Conservation (phyloP, 2,888 invertebrate genomes). For the Xylophagus ater region DNA sequence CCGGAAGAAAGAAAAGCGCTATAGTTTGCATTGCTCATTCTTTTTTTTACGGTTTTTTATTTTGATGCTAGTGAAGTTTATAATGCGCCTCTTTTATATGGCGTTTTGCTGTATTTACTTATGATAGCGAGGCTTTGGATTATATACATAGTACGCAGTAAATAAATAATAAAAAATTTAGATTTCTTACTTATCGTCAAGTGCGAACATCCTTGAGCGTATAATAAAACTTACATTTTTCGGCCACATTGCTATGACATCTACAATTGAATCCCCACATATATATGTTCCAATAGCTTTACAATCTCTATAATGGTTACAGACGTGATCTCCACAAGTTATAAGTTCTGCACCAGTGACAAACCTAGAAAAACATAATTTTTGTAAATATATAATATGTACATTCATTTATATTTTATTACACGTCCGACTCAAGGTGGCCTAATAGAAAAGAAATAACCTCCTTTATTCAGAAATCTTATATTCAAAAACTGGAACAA, state of each 20-base stretch:
- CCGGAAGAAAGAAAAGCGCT: too few relatives aligned
- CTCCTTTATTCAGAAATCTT: not conserved
- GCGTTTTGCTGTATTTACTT: too few relatives aligned
- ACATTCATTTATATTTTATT: not conserved
- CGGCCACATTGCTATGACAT: constrained; percentile 58
- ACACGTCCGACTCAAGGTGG: not conserved
- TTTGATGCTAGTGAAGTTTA: too few relatives aligned
- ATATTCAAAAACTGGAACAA: too few relatives aligned
- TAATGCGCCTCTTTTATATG: too few relatives aligned
- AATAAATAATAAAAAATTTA: too few relatives aligned
- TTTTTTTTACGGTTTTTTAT: too few relatives aligned
- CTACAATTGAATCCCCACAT: constrained; percentile 79
- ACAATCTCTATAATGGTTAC: constrained; percentile 82
- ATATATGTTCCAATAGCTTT: constrained; percentile 79
- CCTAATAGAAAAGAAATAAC: not conserved
- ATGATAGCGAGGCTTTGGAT: too few relatives aligned
- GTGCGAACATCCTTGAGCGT: not conserved
- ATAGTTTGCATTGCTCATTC: too few relatives aligned
- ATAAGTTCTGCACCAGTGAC: constrained; percentile 77
- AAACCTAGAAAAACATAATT: constrained; percentile 46
- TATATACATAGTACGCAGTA: too few relatives aligned
- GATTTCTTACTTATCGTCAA: too few relatives aligned
- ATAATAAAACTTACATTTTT: constrained; percentile 32
- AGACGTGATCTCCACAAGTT: constrained; percentile 69
- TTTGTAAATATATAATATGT: not conserved